Percentiles rank a stretch among this genome's conserved stretches.
phyloP scores from a whole-genome alignment of 53 echinoderm and acorn worm genomes.

The Hippasteria phrygiana region DNA sequence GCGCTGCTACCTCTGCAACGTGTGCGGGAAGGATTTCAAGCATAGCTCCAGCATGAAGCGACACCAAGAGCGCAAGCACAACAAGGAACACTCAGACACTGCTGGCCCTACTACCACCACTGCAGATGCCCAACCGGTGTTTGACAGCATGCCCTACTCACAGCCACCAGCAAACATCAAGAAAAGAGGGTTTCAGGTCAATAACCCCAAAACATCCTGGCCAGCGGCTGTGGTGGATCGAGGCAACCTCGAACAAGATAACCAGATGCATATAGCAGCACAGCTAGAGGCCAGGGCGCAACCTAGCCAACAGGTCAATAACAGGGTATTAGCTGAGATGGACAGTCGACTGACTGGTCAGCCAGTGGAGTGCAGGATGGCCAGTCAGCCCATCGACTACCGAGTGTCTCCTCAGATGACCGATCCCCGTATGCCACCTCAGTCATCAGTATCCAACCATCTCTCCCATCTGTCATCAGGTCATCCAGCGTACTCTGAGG shows the following conservation, averaged over 20 bases:
- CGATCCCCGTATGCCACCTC: conserved; percentile 6
- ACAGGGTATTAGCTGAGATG: conserved; percentile 30
- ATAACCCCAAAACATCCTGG: conserved; percentile 19
- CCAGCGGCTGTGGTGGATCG: conserved; percentile 16
- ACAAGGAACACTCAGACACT: conserved; percentile 2
- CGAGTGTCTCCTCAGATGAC: conserved; percentile 48
- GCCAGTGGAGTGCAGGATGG: conserved; percentile 43
- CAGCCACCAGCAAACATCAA: background rate
- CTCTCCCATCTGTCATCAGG: conserved; percentile 12
- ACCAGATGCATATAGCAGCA: conserved; percentile 10
- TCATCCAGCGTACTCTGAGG: conserved; percentile 47
- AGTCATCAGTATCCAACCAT: background rate
- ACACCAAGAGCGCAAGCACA: conserved; percentile 51
- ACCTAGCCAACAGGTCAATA: conserved; percentile 13
- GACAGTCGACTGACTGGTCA: conserved; percentile 24
- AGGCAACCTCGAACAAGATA: background rate
- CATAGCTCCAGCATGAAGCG: conserved; percentile 60
- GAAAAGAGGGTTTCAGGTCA: conserved; percentile 6
- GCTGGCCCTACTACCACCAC: background rate
- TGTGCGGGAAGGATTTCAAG: conserved; percentile 59
- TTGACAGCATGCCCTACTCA: conserved; percentile 13
- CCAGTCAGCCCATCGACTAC: conserved; percentile 44
- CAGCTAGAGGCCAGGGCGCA: background rate
- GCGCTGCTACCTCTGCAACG: conserved; percentile 17
- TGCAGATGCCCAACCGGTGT: background rate